Base-by-base conservation (phyloP, 2,888 invertebrate genomes). In the Boloria euphrosyne region DNA sequence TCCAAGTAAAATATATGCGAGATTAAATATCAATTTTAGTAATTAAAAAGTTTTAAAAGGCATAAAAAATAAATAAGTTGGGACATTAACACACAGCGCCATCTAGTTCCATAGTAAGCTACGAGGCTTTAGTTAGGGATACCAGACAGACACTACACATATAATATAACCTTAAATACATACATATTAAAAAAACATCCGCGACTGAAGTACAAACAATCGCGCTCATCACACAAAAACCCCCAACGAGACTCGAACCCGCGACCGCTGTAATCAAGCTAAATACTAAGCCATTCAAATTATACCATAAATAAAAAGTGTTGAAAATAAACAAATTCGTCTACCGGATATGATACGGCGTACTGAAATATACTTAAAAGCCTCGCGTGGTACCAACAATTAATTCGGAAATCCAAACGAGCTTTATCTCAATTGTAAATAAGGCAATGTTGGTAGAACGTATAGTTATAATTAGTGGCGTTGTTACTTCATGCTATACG, bases 381-480 rank as follows among this genome's bases (percentile, higher is more conserved):
- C 22, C 54, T 68, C 50, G 68, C 68, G 68, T 68, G 87, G 83
- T 82, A 78, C 77, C 71, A 70, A 74, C 81, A 81, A 86, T 86
- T 87, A 86, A 82, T 83, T 79, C 76, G 72, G 70, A 73, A 81
- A 82, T 17, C 27, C 69, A 65, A 70, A 67, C 70, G 50, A 10
- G 10, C 31, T 67, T 73, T 74, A 77, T 77, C 75, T 75, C 70
- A 76, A 76, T 76, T 74, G 71, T 76, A 76, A 78, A 76, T 75
- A 73, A 69, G 67, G 53, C 50, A 66, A 72, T 71, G 76, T 7
- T 75, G 77, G 74, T 78, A 76, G 75, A 74, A 72, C 65, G 55
- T 65, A 65, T 66, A 53, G 62, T 47, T 62, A 50, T 68, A 66
- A 70, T 72, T 73, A 73, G 68, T 67, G 65, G 49, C 51, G 62